Base-by-base conservation (phyloP, 2,113 vertebrate species). In the Heptranchias perlo region DNA sequence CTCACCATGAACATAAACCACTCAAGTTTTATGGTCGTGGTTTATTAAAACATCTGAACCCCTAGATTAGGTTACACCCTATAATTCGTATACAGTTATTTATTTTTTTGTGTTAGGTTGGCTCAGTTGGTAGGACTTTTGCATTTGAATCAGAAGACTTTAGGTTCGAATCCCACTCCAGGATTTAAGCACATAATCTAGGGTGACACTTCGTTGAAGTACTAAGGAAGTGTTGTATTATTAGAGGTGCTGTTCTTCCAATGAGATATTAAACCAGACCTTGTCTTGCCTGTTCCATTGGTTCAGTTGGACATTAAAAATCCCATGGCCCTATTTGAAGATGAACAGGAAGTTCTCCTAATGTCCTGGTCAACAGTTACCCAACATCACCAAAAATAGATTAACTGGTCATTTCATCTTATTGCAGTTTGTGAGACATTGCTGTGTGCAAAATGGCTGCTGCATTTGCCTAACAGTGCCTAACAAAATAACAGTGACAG, bases 1-100 rank as follows among this genome's bases (percentile, higher is more conserved):
- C 65, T 69, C 65, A 67, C 94, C 69, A 73, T 95, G 65, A 95
- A 95, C 94, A 95, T 69, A 95, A 95, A 95, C 94, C 94, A 95
- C 94, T 95, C 94, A 95, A 95, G 94, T 65, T 95, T 95, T 69
- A 69, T 95, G 69, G 64, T 95, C 73, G 94, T 69, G 47, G 65
- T 95, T 95, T 95, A 95, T 95, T 95, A 95, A 95, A 69, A 47
- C 64, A 95, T 52, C 44, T 47, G 94, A 95, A 28, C 94, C 92
- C 11, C 64, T 69, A 95, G 94, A 95, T 95, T 67, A 95, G 47
- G 94, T 95, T 95, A 69, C 94, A 52, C 64, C 47, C 3, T 69
- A 52, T 47, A 69, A 95, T 49, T 95, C 65, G 13, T 95, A 49
- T 52, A 31, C 28, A 95, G 64, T 95, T 95, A 95, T 95, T 69